Base-by-base conservation (phyloP, 2,113 vertebrate species). In the Sclerurus mexicanus region DNA sequence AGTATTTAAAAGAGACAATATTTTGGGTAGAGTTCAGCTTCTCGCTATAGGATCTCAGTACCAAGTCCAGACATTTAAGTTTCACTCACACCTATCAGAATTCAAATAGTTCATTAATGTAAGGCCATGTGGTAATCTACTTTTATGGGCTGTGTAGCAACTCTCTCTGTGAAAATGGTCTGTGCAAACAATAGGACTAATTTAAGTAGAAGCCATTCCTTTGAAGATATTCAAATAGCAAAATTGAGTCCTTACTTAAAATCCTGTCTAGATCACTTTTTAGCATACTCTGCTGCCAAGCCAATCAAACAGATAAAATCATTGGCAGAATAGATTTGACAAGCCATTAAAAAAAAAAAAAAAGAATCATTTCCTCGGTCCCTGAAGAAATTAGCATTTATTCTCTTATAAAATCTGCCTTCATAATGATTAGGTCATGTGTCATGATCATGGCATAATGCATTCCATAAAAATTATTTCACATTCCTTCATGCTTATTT, bases 261-360 rank as follows among this genome's bases (percentile, higher is more conserved):
- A 58, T 60, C 28, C 20, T 33, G 14, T 39, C 40, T 79, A 71
- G 39, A 59, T 56, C 22, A 49, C 22, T 8, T 76, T 72, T 76
- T 80, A 85, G 1, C 10, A 66, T 47, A 30, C 18, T 73, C 1
- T 76, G 39, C 16, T 77, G 47, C 46, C 55, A 95, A 83, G 47
- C 12, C 33, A 92, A 60, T 62, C 79, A 88, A 91, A 88, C 15
- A 93, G 49, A 92, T 53, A 95, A 92, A 95, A 97, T 50, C 28
- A 60, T 30, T 69, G 31, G 50, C 37, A 69, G 37, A 69, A 74
- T 10, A 79, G 14, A 3, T 80, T 97, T 92, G 93, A 94, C 71
- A 93, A 94, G 16, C 18, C 52, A 87, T 25, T 50, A 9, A 21
- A 46, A 46, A 46, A 46, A 68, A 93, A 92, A 83, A 91, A 90